phyloP scores from a whole-genome alignment of 2,888 invertebrate genomes.

The Latheticus oryzae region DNA sequence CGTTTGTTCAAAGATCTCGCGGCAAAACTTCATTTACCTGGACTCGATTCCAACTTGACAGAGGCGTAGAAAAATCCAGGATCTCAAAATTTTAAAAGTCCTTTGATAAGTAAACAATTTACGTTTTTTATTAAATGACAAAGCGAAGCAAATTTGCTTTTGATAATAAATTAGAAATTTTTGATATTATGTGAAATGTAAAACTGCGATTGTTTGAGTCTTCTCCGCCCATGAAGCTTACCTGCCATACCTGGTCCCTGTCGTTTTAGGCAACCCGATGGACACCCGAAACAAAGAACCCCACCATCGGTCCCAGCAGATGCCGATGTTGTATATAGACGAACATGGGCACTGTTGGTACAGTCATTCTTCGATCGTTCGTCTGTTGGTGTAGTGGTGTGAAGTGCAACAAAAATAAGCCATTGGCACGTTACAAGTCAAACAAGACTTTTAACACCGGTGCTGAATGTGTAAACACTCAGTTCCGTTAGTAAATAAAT shows the following conservation, averaged over 20 bases:
- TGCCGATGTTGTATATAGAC: constrained; percentile 42
- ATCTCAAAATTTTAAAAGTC: no score
- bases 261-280: constrained; percentile 41
- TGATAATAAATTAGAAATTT: no score
- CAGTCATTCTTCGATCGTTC: constrained; percentile 33
- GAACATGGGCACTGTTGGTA: constrained; percentile 29
- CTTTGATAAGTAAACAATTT: no score
- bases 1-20: constrained; percentile 31
- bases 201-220: neutral
- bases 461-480: constrained; percentile 7
- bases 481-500: constrained; percentile 19
- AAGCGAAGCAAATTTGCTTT: no score
- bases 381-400: constrained; percentile 6
- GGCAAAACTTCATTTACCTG: constrained; percentile 27
- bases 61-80: no score
- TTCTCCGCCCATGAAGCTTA: constrained; percentile 19
- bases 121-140: no score
- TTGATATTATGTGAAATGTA: constrained; percentile 1
- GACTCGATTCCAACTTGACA: constrained; percentile 8
- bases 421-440: no score
- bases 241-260: constrained; percentile 20
- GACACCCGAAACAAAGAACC: constrained; percentile 41
- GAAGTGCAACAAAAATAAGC: neutral
- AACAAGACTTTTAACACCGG: constrained; percentile 8
- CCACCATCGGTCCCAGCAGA: constrained; percentile 42